Percentiles rank a stretch among this genome's conserved stretches.
Evolutionary conservation across 2,797 vertebrate genomes (phyloP).

Genomic region (Peromyscus nudipes): DNA sequence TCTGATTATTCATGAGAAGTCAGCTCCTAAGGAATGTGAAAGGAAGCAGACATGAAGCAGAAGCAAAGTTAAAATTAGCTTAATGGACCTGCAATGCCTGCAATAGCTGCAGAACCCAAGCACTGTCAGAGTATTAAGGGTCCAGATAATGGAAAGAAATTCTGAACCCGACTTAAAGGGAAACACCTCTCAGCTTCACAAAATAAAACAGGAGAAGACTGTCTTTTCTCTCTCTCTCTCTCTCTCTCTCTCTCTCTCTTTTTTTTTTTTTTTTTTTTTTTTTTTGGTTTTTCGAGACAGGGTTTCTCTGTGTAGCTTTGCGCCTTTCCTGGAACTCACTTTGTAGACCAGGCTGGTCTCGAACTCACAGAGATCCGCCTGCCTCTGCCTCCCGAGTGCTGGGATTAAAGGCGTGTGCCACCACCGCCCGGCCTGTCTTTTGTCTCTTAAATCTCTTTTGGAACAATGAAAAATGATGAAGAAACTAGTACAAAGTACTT

Average conservation of each 20-base stretch:
- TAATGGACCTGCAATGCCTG: neutral
- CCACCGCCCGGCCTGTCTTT: neutral
- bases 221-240: neutral
- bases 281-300: too few species aligned
- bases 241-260: too few species aligned
- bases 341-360: too few species aligned
- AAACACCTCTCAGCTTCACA: slow-evolving; percentile 5
- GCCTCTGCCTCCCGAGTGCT: too few species aligned
- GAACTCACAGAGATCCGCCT: too few species aligned
- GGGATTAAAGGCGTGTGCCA: too few species aligned
- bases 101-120: neutral
- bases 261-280: too few species aligned
- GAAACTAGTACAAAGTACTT: neutral
- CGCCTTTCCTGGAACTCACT: too few species aligned
- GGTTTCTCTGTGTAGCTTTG: too few species aligned
- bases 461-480: slow-evolving; percentile 21
- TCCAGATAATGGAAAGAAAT: slow-evolving; percentile 5
- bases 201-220: neutral
- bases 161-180: neutral
- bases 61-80: neutral
- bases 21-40: neutral
- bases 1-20: neutral
- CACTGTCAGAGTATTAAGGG: neutral
- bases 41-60: neutral
- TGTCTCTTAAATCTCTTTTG: slow-evolving; percentile 20